phyloP scores from a whole-genome alignment of 2,113 vertebrate species.

The Engraulis encrasicolus region DNA sequence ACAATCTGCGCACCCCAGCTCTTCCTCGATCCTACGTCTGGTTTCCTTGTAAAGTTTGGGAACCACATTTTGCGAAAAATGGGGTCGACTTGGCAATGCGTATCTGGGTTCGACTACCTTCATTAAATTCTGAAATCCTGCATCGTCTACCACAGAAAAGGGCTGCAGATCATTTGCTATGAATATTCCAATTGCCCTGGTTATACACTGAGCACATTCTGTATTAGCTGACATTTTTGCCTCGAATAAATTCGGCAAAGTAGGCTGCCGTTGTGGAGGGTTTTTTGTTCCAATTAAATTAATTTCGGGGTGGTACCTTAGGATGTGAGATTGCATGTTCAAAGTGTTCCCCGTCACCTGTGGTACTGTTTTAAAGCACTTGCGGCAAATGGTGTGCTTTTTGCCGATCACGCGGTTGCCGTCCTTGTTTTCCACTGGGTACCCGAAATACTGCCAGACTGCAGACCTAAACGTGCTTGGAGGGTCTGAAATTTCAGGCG shows the following conservation, averaged over 20 bases:
- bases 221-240: not conserved
- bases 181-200: not conserved
- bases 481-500: not conserved
- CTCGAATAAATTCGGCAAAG: slow-evolving; percentile 9
- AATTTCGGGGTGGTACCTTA: not conserved
- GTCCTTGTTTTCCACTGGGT: slow-evolving; percentile 36
- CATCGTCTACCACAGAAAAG: not conserved
- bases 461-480: slow-evolving; percentile 14
- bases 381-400: slow-evolving; percentile 19
- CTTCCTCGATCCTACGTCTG: not conserved
- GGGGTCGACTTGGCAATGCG: too few species aligned
- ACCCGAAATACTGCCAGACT: slow-evolving; percentile 39
- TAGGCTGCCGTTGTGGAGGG: not conserved
- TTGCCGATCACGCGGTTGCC: slow-evolving; percentile 32
- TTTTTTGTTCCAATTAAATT: not conserved
- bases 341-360: not conserved
- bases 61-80: not conserved
- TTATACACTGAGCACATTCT: not conserved
- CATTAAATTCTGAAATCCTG: not conserved
- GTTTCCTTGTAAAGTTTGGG: not conserved
- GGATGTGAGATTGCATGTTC: not conserved
- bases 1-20: not conserved
- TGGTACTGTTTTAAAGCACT: not conserved
- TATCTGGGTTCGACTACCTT: too few species aligned
- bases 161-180: not conserved